These are phyloP conservation scores for Ypsolopha scabrella DNA, from an alignment of 2,888 invertebrate genomes.

Conservation along the genomic window DNA sequence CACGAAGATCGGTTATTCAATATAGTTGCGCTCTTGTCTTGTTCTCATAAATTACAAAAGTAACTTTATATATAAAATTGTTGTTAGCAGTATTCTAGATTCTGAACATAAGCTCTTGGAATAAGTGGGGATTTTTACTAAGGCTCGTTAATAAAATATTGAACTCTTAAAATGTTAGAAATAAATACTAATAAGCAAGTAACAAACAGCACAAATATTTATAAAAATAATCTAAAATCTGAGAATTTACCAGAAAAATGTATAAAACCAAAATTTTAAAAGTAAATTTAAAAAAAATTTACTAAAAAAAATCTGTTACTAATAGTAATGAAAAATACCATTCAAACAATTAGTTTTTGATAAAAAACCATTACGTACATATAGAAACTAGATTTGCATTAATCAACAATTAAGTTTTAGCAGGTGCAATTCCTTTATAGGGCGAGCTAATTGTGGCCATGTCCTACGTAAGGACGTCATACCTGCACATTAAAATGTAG, in stretches of 20 bases:
- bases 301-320: too few relatives aligned
- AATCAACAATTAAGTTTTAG: constrained; percentile 42
- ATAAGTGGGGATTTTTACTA: too few relatives aligned
- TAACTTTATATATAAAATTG: neutral
- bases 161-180: too few relatives aligned
- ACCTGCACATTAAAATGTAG: constrained; percentile 38
- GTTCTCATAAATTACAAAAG: constrained; percentile 6
- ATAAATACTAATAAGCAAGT: too few relatives aligned
- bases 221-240: too few relatives aligned
- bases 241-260: too few relatives aligned
- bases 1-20: constrained; percentile 40
- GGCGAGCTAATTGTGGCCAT: constrained; percentile 40
- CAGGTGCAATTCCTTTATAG: constrained; percentile 54
- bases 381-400: neutral
- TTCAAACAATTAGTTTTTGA: neutral
- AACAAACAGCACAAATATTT: too few relatives aligned
- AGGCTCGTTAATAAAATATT: too few relatives aligned
- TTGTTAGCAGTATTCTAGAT: neutral
- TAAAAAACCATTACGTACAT: neutral
- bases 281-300: too few relatives aligned
- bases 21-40: constrained; percentile 11
- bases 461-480: constrained; percentile 28
- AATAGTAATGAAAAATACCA: too few relatives aligned
- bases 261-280: too few relatives aligned
- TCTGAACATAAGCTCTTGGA: too few relatives aligned